phyloP scores from a whole-genome alignment of 2,888 invertebrate species.

The Patella caerulea region DNA sequence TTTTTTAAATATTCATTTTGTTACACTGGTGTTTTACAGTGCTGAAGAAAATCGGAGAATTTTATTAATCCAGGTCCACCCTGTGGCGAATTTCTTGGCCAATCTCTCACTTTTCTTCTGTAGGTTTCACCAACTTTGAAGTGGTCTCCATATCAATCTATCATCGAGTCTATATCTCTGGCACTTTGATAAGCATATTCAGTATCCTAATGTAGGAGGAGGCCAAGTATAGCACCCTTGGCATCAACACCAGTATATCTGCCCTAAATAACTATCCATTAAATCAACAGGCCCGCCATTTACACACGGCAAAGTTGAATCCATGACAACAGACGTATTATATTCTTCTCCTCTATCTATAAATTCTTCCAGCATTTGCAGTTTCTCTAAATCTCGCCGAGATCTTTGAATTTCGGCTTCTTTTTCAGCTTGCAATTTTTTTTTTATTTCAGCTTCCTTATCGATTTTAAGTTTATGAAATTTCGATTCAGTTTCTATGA shows the following conservation, averaged over 20 bases:
- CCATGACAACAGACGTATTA: too few species aligned
- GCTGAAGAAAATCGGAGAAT: conserved; percentile 1
- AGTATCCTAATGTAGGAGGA: not conserved
- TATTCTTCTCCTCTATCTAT: too few species aligned
- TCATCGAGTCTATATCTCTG: not conserved
- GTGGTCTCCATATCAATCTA: not conserved
- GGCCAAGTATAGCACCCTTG: not conserved
- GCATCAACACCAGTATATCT: conserved; percentile 8
- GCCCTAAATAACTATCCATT: not conserved
- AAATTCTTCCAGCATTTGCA: too few species aligned
- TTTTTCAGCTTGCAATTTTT: too few species aligned
- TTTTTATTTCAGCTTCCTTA: too few species aligned
- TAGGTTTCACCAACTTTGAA: not conserved
- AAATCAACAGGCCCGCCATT: too few species aligned
- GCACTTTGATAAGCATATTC: not conserved
- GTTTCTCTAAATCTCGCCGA: too few species aligned
- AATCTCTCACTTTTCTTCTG: not conserved
- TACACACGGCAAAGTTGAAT: too few species aligned
- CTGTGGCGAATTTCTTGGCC: not conserved
- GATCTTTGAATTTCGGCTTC: too few species aligned
- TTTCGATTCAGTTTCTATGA: too few species aligned
- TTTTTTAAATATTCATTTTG: not conserved
- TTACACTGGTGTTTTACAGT: not conserved
- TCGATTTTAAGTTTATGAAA: too few species aligned
- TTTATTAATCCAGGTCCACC: not conserved